These are phyloP conservation scores for Tinamus guttatus DNA, from an alignment of 2,113 vertebrate genomes.

Conservation along the genomic window DNA sequence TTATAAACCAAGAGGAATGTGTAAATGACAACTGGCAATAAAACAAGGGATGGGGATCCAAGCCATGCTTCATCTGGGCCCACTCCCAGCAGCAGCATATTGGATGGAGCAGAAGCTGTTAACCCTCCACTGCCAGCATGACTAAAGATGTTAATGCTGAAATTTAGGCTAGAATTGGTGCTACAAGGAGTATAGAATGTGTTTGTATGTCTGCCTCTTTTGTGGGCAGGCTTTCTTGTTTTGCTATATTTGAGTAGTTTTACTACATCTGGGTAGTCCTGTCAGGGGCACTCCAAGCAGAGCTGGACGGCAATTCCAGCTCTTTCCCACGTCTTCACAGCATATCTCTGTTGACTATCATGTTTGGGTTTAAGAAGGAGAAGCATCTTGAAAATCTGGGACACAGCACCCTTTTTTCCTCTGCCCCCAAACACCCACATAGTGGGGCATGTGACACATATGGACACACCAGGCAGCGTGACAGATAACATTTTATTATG, in stretches of 20 bases:
- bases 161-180: not conserved
- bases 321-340: not conserved
- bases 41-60: not conserved
- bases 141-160: not conserved
- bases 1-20: not conserved
- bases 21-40: not conserved
- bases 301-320: not conserved
- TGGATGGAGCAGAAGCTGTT: not conserved
- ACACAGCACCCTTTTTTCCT: not conserved
- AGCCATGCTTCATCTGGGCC: not conserved
- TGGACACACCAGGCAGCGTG: not conserved
- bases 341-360: accelerated
- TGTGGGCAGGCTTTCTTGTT: not conserved
- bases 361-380: not conserved
- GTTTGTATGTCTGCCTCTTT: not conserved
- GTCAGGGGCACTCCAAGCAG: accelerated
- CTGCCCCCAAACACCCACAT: not conserved
- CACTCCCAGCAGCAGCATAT: not conserved
- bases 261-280: not conserved
- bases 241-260: not conserved
- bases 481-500: not conserved
- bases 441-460: not conserved
- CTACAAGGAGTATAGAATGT: not conserved
- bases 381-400: not conserved
- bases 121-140: not conserved